These are phyloP conservation scores for Drosophila leonis DNA, from an alignment of 2,888 invertebrate genomes.

Conservation along the genomic window DNA sequence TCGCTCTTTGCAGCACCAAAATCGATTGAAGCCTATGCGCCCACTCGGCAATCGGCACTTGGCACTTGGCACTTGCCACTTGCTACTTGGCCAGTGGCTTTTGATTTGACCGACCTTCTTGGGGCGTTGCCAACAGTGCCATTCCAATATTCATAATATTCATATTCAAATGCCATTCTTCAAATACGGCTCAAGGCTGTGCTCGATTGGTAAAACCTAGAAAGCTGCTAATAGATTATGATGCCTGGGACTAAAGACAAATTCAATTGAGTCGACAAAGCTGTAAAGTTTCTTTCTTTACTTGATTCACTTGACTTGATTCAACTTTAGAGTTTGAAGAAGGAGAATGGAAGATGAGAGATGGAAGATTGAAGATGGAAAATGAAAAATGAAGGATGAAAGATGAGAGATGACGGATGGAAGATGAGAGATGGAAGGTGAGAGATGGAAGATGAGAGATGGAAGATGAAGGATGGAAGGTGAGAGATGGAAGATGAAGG, in stretches of 20 bases:
- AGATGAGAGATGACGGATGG: not conserved
- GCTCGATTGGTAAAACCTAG: not conserved
- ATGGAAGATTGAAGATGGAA: not conserved
- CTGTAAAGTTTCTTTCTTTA: not conserved
- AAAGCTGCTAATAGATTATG: constrained; percentile 4
- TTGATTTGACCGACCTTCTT: constrained; percentile 45
- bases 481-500: not conserved
- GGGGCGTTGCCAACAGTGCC: constrained; percentile 26
- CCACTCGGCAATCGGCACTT: not conserved
- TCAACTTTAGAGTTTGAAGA: not conserved
- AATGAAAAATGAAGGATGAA: not conserved
- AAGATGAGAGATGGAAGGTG: not conserved
- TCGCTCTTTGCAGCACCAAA: constrained; percentile 8
- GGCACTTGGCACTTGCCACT: not conserved
- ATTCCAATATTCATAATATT: constrained; percentile 37
- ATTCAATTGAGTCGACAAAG: not conserved
- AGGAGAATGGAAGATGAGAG: too few relatives aligned
- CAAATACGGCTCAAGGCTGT: constrained; percentile 35
- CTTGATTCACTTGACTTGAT: not conserved
- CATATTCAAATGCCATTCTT: constrained; percentile 43
- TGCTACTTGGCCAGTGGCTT: constrained; percentile 9
- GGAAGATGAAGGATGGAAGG: not conserved
- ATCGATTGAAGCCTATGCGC: constrained; percentile 2
- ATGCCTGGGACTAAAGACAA: constrained; percentile 1
- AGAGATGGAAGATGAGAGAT: not conserved